Base-by-base conservation (phyloP, 1,140 invertebrate species). In the Papilio glaucus region DNA sequence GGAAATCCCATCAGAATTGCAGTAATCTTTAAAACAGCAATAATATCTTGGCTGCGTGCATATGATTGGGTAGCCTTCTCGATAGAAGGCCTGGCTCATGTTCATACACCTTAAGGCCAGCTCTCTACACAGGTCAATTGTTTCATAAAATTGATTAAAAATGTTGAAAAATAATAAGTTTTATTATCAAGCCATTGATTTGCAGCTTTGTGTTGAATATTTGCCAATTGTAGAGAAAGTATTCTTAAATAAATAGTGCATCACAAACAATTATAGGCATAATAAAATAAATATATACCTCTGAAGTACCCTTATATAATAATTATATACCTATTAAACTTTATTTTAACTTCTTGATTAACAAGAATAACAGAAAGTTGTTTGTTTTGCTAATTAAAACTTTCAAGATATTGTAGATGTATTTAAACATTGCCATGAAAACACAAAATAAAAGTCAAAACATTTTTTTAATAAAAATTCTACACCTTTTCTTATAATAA, bases 21-120 rank as follows among this genome's bases (percentile, higher is more conserved):
- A 92, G 81, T 84, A 82, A 86, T 90, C 86, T 69, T 81, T 87
- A 76, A 76, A 80, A 90, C 90, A 92, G 88, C 90, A 92, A 88
- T 86, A 90, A 75, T 77, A 80, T 80, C 82, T 83, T 77, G 80
- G 76, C 29, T 85, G 71, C 84, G 83, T 84, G 88, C 89, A 92
- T 81, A 78, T 79, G 78, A 85, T 75, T 80, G 89, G 86, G 78
- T 86, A 79, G 67, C 67, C 67, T 71, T 84, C 86, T 73, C 87
- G 88, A 81, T 86, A 89, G 76, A 92, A 90, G 74, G 83, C 80
- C 77, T 72, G 75, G 74, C 77, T 86, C 81, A 76, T 75, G 81
- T 81, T 82, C 84, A 90, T 81, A 87, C 90, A 92, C 80, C 85
- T 82, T 87, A 87, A 85, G 78, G 78, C 80, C 87, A 89, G 87